phyloP scores from a whole-genome alignment of 2,888 invertebrate genomes.

The Lissocephala sabroskyi region DNA sequence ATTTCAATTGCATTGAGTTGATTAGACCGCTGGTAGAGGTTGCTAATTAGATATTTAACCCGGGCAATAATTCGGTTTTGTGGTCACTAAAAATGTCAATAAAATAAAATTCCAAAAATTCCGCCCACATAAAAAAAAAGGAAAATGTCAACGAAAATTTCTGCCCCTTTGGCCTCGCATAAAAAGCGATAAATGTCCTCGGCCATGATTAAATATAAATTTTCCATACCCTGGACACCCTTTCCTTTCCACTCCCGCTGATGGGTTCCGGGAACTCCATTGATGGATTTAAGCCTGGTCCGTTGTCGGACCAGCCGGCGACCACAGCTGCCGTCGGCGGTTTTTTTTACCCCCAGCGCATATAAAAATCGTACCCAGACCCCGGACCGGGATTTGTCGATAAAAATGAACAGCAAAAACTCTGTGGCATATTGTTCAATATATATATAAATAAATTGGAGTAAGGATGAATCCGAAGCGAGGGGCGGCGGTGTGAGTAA shows the following conservation, averaged over 20 bases:
- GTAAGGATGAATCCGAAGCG: background rate
- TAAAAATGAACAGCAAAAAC: slow-evolving; percentile 19
- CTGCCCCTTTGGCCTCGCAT: too few species aligned
- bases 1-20: background rate
- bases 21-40: background rate
- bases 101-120: too few species aligned
- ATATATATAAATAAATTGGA: slow-evolving; percentile 20
- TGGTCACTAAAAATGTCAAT: too few species aligned
- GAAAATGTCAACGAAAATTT: too few species aligned
- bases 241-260: too few species aligned
- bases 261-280: too few species aligned
- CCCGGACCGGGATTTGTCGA: slow-evolving; percentile 36
- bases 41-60: background rate
- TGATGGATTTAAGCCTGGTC: slow-evolving; percentile 3
- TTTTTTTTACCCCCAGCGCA: background rate
- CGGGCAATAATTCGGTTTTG: too few species aligned
- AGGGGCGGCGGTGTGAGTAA: too few species aligned
- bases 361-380: slow-evolving; percentile 1
- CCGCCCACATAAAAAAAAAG: too few species aligned
- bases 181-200: too few species aligned
- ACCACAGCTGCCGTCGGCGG: slow-evolving; percentile 4
- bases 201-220: too few species aligned
- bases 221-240: too few species aligned
- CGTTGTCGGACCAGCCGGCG: background rate
- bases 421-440: slow-evolving; percentile 3